phyloP scores from a whole-genome alignment of 2,797 vertebrate species.

The Enoplosus armatus region DNA sequence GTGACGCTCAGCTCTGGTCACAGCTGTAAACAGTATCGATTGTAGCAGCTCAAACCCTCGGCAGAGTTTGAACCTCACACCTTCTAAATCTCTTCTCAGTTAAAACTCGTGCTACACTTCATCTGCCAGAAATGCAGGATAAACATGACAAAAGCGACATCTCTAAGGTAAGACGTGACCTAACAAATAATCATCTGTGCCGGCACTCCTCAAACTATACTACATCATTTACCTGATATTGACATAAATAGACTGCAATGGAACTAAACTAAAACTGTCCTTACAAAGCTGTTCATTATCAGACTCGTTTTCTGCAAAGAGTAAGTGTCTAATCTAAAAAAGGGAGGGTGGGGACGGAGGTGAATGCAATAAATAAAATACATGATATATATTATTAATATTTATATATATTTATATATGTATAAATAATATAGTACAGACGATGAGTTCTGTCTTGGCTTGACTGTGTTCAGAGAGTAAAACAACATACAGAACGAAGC shows the following conservation, averaged over 20 bases:
- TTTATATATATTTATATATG: conserved; percentile 79
- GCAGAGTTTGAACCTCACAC: conserved; percentile 34
- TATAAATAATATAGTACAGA: conserved; percentile 81
- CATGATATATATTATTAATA: conserved; percentile 77
- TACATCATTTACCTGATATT: conserved; percentile 76
- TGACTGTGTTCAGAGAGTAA: conserved; percentile 54
- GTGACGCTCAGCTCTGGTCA: conserved; percentile 78
- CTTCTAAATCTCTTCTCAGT: conserved; percentile 33
- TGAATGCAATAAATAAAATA: conserved; percentile 83
- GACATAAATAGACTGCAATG: conserved; percentile 82
- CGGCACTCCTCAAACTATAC: conserved; percentile 70
- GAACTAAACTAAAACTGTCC: conserved; percentile 62
- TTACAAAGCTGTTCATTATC: conserved; percentile 75
- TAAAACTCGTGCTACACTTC: conserved; percentile 76
- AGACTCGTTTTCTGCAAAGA: conserved; percentile 42
- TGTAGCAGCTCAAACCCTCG: conserved; percentile 51
- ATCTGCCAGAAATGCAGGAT: conserved; percentile 78
- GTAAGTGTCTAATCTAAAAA: conserved; percentile 51
- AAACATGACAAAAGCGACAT: conserved; percentile 79
- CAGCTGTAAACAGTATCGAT: conserved; percentile 83
- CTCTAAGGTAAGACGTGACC: conserved; percentile 75
- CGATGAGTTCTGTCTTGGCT: conserved; percentile 54
- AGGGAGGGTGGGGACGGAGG: conserved; percentile 25
- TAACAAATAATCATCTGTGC: conserved; percentile 83
- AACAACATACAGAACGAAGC: conserved; percentile 27